Conservation (phyloP, 2,113 vertebrate species). For the Pagrus major region DNA sequence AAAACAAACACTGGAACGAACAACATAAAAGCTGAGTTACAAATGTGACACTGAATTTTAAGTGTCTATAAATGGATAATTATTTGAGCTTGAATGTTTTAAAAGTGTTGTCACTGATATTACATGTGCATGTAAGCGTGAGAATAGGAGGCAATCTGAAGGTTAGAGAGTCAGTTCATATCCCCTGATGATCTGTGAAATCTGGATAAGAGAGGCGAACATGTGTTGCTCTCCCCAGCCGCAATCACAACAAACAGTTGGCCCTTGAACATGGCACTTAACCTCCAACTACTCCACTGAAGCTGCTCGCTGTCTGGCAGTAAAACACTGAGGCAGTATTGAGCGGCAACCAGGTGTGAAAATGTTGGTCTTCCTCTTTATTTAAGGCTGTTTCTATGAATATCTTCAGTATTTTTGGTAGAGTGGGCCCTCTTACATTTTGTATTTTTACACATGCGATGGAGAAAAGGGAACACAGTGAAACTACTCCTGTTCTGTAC, state of each 20-base stretch:
- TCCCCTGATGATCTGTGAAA: constrained; percentile 2
- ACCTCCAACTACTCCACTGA: constrained; percentile 30
- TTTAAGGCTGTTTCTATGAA: background rate
- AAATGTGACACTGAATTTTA: background rate
- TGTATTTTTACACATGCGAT: background rate
- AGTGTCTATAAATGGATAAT: background rate
- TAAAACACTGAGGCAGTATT: background rate
- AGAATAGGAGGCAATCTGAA: background rate
- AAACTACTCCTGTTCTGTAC: background rate
- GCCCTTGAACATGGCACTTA: constrained; percentile 44
- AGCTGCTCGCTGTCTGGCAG: constrained; percentile 18
- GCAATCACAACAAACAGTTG: constrained; percentile 17
- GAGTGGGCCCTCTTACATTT: too few species aligned
- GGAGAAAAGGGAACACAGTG: background rate
- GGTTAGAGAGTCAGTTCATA: constrained; percentile 24
- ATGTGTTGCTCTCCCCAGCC: constrained; percentile 9
- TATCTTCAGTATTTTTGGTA: background rate
- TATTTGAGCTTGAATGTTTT: background rate
- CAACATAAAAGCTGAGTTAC: background rate
- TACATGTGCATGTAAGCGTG: too few species aligned
- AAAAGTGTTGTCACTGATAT: too few species aligned
- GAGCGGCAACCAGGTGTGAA: constrained; percentile 27
- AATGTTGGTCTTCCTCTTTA: constrained; percentile 10
- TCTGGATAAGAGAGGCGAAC: constrained; percentile 22
- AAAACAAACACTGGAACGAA: constrained; percentile 65